These are phyloP conservation scores for Mus spicilegus DNA, from an alignment of 2,113 vertebrate species.

Conservation along the genomic window DNA sequence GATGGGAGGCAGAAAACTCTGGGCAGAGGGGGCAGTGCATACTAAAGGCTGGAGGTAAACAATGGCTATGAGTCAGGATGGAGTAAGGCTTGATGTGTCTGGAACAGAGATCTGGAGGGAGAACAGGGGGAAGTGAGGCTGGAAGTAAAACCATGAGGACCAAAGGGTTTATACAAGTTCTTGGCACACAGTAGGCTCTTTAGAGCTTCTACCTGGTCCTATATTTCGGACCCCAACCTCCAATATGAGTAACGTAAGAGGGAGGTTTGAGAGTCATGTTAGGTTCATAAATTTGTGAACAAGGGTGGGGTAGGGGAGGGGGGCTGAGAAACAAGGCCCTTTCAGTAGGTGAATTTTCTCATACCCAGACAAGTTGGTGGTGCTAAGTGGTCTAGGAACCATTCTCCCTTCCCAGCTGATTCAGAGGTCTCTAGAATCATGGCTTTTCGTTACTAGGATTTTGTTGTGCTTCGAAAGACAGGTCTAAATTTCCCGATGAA, in stretches of 20 bases:
- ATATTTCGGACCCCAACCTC: not conserved
- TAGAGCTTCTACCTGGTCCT: not conserved
- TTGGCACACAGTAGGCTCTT: not conserved
- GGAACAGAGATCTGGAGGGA: not conserved
- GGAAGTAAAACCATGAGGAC: not conserved
- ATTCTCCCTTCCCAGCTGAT: not conserved
- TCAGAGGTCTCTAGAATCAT: constrained; percentile 16
- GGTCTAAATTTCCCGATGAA: not conserved
- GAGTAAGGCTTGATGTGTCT: not conserved
- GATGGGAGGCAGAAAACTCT: not conserved
- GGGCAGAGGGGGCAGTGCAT: not conserved
- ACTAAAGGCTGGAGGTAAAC: not conserved
- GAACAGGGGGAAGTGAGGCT: not conserved
- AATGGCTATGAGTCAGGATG: not conserved
- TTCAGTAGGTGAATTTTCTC: not conserved
- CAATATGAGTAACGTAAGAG: not conserved
- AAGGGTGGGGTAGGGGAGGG: not conserved
- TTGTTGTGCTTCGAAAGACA: constrained; percentile 44
- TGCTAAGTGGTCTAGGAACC: constrained; percentile 10
- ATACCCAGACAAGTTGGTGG: not conserved
- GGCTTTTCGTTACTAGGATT: not conserved
- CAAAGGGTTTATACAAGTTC: not conserved
- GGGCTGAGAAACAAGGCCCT: not conserved
- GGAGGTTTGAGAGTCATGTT: not conserved
- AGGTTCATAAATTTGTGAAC: not conserved